Conservation (phyloP, 2,888 invertebrate genomes). For the Entomobrya proxima region DNA sequence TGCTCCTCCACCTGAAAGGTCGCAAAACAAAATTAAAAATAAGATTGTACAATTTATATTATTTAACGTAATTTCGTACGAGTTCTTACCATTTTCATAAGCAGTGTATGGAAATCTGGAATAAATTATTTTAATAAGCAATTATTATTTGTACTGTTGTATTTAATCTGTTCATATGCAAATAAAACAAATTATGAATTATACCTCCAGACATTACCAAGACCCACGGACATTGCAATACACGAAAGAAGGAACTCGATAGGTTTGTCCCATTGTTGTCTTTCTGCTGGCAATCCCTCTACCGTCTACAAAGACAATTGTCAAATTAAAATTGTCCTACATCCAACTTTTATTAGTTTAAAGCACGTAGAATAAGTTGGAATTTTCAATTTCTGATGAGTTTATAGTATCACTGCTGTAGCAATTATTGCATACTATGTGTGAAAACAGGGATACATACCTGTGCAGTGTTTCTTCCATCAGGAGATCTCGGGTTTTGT, state of each 20-base stretch:
- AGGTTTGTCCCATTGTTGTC: constrained; percentile 65
- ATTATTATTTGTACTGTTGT: too few species aligned
- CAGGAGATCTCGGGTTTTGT: neutral
- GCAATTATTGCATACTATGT: neutral
- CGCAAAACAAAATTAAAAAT: neutral
- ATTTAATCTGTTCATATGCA: too few species aligned
- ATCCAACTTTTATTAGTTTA: too few species aligned
- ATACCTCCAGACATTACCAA: constrained; percentile 66
- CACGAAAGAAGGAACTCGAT: constrained; percentile 62
- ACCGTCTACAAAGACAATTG: constrained; percentile 37
- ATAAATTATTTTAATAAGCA: too few species aligned
- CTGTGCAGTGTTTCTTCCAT: constrained; percentile 21
- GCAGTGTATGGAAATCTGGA: constrained; percentile 63
- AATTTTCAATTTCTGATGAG: too few species aligned
- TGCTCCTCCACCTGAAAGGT: constrained; percentile 80
- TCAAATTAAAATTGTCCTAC: neutral
- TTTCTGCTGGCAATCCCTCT: constrained; percentile 45
- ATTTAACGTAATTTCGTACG: neutral
- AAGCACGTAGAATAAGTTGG: too few species aligned
- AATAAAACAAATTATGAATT: too few species aligned
- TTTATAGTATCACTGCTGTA: neutral
- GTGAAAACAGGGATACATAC: constrained; percentile 8
- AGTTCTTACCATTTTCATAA: constrained; percentile 44
- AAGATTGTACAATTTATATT: neutral
- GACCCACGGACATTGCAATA: constrained; percentile 65